Base-by-base conservation (phyloP, 2,888 invertebrate species). In the Onchidella celtica region DNA sequence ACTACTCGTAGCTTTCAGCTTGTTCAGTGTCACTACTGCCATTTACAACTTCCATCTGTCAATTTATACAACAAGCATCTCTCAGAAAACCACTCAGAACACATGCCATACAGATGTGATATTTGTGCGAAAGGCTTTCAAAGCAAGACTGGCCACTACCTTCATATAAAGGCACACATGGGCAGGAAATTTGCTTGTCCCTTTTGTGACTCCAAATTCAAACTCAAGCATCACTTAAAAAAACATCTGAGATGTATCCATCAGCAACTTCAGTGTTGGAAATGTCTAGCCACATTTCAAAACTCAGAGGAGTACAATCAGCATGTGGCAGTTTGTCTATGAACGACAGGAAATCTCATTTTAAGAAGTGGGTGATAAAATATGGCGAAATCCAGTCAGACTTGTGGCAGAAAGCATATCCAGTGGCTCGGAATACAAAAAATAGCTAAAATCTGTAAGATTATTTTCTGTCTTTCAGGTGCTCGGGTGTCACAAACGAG, bases 201-300 rank as follows among this genome's bases (percentile, higher is more conserved):
- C 36, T 14, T 69, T 14, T 81, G 81, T 63, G 55, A 63, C 24
- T 29, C 76, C n/a, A 61, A 55, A 17, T 81, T 81, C 76, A 81
- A 76, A n/a, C 32, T 70, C 21, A 81, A 81, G 29, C 76, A 76
- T 34, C 81, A 81, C 57, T 66, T 81, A 24, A 81, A 81, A 34
- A 59, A 47, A 29, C 81, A 81, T 61, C 47, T 81, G 11, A 75
- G 55, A 40, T 47, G 9, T 57, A 36, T 74, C 4, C 81, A 81
- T 65, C 74, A 81, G 34, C 38, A 75, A 2, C n/a, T 59, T 3
- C 69, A 59, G 68, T 81, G 81, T 69, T 38, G 47, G 17, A 75
- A 68, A 59, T 81, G 81, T 66, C 29, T 57, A 29, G 66, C 34
- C 3, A 55, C 63, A 38, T 79, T 79, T 55, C 0, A 29, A 32